These are phyloP conservation scores for Mohoua ochrocephala DNA, from an alignment of 2,113 vertebrate species.

Conservation along the genomic window DNA sequence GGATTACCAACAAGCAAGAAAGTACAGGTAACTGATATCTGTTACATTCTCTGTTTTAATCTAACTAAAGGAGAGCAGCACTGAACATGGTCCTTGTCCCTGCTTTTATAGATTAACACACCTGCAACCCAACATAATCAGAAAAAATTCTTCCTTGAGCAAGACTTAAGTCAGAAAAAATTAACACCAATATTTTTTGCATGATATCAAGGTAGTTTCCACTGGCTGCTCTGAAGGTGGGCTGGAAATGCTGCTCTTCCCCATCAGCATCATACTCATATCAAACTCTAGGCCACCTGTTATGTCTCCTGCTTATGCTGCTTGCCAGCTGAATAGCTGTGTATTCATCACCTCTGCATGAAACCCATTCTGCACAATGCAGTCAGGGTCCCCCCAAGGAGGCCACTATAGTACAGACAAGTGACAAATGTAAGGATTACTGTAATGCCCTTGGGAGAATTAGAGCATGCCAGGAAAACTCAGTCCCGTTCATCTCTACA, in stretches of 20 bases:
- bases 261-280: background rate
- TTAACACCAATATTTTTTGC: background rate
- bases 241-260: background rate
- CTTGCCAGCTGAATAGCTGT: background rate
- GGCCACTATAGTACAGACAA: background rate
- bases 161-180: background rate
- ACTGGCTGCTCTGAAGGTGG: background rate
- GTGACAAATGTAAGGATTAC: constrained; percentile 9
- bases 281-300: background rate
- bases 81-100: background rate
- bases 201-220: background rate
- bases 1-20: background rate
- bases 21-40: background rate
- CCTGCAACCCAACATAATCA: background rate
- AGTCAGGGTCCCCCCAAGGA: background rate
- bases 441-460: background rate
- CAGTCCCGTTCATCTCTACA: background rate
- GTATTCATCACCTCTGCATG: background rate
- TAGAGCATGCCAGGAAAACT: background rate
- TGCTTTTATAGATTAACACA: background rate
- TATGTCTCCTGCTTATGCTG: background rate
- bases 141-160: background rate
- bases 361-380: background rate
- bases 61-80: background rate
- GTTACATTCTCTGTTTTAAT: too few species aligned